Conservation (phyloP, 2,113 vertebrate species). For the Anser cygnoides region DNA sequence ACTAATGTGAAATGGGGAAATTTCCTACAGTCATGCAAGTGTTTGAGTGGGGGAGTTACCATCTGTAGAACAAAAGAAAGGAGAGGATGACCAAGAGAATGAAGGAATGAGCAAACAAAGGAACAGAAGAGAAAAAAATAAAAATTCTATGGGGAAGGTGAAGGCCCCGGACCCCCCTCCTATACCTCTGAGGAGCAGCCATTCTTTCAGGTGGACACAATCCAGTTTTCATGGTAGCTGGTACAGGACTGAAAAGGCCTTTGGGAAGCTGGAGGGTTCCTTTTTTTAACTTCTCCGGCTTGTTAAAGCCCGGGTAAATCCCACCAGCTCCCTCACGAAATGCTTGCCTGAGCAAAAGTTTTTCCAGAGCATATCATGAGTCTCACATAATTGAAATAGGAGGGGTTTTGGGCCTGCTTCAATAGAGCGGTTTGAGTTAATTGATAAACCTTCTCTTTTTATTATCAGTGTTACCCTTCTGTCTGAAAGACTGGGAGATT, state of each 20-base stretch:
- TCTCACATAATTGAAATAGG: conserved; percentile 66
- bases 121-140: conserved; percentile 8
- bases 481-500: conserved; percentile 75
- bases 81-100: neutral
- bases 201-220: conserved; percentile 9
- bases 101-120: neutral
- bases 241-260: neutral
- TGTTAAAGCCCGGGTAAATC: conserved; percentile 16
- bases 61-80: neutral
- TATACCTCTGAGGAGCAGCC: neutral
- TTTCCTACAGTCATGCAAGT: neutral
- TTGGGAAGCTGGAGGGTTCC: neutral
- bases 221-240: neutral
- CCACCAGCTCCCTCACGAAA: conserved; percentile 14
- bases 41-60: neutral
- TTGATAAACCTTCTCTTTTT: conserved; percentile 81
- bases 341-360: conserved; percentile 56
- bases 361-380: conserved; percentile 43
- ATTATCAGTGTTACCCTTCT: conserved; percentile 75
- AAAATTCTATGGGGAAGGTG: neutral
- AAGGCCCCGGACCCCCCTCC: neutral
- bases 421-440: conserved; percentile 72
- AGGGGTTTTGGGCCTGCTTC: conserved; percentile 49
- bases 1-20: neutral
- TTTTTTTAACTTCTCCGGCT: conserved; percentile 51